phyloP scores from a whole-genome alignment of 2,113 vertebrate genomes.

The Apteryx owenii region DNA sequence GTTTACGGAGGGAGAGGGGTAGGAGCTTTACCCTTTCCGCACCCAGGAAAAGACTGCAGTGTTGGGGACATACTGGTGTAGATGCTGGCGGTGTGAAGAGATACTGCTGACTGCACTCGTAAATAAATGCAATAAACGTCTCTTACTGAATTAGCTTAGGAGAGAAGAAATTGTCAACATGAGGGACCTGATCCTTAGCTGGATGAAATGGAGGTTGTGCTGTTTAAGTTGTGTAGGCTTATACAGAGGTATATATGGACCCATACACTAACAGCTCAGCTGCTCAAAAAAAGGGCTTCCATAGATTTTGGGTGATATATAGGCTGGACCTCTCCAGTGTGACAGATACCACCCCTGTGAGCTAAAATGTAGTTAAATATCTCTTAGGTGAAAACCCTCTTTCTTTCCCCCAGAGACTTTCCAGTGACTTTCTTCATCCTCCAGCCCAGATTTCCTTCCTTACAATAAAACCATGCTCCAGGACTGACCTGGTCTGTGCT shows the following conservation, averaged over 20 bases:
- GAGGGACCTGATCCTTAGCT: background rate
- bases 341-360: background rate
- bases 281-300: background rate
- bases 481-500: background rate
- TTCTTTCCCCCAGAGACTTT: background rate
- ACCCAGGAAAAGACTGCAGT: background rate
- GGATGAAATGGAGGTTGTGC: background rate
- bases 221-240: background rate
- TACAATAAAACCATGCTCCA: background rate
- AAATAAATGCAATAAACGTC: background rate
- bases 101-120: background rate
- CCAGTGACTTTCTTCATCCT: background rate
- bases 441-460: background rate
- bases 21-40: background rate
- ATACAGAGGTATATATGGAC: fast-evolving
- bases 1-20: background rate
- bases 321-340: background rate
- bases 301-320: background rate
- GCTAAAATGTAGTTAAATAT: background rate
- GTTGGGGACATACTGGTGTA: background rate
- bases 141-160: background rate
- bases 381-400: background rate
- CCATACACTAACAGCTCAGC: background rate
- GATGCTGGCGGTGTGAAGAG: background rate
- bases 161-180: background rate